Evolutionary conservation across 2,113 vertebrate genomes (phyloP), one percentile per base, ranked within the genome.

Genomic region (Xiphorhynchus elegans): DNA sequence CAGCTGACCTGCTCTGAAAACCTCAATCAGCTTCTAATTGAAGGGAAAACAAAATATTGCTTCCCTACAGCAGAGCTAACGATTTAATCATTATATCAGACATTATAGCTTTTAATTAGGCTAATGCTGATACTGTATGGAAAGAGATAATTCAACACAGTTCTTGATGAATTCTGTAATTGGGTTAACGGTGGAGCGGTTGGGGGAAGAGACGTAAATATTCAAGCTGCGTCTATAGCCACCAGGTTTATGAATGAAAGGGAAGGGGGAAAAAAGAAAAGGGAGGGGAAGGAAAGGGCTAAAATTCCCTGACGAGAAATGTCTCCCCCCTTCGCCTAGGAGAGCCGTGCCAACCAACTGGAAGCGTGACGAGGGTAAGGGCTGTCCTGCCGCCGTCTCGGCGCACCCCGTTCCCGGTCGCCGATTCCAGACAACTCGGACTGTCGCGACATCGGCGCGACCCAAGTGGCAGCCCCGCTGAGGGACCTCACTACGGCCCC

Each of bases 21-120:
- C 99, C 99, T 98, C 99, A 99, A 99, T 99, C 99, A 99, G 98
- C 98, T 98, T 98, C 98, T 99, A 99, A 99, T 99, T 99, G 99
- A 99, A 98, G 98, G 98, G 98, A 98, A 98, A 99, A 99, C 98
- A 98, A 98, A 99, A 99, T 98, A 99, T 99, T 98, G 98, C 98
- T 99, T 99, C 98, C 98, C 99, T 98, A 98, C 98, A 98, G 99
- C 98, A 99, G 98, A 98, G 98, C 98, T 99, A 98, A 99, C 98
- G 99, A 99, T 99, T 99, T 99, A 99, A 99, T 99, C 98, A 99
- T 98, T 99, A 98, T 98, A 99, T 98, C 98, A 98, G 98, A 98
- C 98, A 98, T 98, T 98, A 98, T 98, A 98, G 98, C 98, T 99
- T 99, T 98, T 99, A 99, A 99, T 99, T 99, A 99, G 98, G 98